These are phyloP conservation scores for Acestrorhynchus altus DNA, from an alignment of 2,797 vertebrate genomes.

Conservation along the genomic window DNA sequence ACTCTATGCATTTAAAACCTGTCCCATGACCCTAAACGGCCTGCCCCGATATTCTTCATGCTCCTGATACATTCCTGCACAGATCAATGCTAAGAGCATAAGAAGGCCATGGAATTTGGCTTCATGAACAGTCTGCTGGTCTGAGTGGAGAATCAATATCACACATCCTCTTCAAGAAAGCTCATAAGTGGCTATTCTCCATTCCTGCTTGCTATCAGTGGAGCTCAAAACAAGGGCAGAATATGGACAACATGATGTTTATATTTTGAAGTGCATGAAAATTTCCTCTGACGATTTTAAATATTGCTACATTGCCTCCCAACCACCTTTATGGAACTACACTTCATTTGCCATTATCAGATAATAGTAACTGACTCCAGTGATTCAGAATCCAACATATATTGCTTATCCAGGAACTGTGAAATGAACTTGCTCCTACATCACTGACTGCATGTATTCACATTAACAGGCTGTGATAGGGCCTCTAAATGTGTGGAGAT, in stretches of 20 bases:
- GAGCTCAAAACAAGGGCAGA: not conserved
- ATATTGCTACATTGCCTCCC: too few species aligned
- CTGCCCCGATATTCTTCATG: slow-evolving; percentile 39
- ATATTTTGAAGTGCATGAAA: too few species aligned
- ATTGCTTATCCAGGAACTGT: too few species aligned
- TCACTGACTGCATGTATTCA: too few species aligned
- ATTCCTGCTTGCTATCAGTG: not conserved
- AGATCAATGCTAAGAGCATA: slow-evolving; percentile 68
- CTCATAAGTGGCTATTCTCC: slow-evolving; percentile 49
- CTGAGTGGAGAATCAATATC: slow-evolving; percentile 69
- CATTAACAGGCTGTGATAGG: too few species aligned
- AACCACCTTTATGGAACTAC: too few species aligned
- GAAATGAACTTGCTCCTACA: too few species aligned
- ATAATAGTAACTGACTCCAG: too few species aligned
- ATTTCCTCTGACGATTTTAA: too few species aligned
- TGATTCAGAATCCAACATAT: too few species aligned
- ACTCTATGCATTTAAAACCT: slow-evolving; percentile 60
- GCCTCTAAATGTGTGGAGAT: too few species aligned
- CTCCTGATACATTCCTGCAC: slow-evolving; percentile 43
- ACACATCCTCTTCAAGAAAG: slow-evolving; percentile 61
- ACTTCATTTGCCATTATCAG: too few species aligned
- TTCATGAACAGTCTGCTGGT: slow-evolving; percentile 49
- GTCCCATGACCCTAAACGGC: slow-evolving; percentile 64
- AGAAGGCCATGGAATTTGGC: slow-evolving; percentile 61
- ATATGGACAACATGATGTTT: not conserved